A percentile compares a stretch with the other conserved stretches of the same genome.
Evolutionary conservation across 2,797 vertebrate species (phyloP).

Genomic region (Sebastes wilsoni): DNA sequence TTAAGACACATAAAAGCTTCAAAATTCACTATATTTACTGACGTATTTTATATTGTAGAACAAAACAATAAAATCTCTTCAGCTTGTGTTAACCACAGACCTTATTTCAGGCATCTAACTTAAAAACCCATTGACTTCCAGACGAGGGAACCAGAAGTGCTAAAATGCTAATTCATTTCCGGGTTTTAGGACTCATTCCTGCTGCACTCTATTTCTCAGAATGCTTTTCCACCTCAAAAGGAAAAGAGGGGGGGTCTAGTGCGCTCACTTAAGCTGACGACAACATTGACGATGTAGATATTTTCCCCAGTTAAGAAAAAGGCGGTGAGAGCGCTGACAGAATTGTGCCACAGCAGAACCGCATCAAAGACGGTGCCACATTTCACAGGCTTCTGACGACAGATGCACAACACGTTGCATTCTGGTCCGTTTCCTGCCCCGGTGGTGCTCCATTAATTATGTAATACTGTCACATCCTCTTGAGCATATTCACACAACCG

Average conservation of each 20-base stretch:
- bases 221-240: background rate
- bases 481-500: background rate
- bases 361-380: background rate
- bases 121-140: background rate
- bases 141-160: background rate
- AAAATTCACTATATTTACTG: background rate
- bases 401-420: conserved; percentile 10
- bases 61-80: background rate
- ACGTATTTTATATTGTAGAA: background rate
- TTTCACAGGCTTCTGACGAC: background rate
- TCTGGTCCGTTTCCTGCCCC: conserved; percentile 13
- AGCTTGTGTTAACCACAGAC: background rate
- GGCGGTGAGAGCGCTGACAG: background rate
- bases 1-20: background rate
- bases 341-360: background rate
- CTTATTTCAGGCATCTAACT: background rate
- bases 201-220: background rate
- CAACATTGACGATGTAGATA: background rate
- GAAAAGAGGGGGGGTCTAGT: too few species aligned
- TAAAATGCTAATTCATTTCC: background rate
- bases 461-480: background rate
- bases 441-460: conserved; percentile 8
- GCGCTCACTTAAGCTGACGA: background rate
- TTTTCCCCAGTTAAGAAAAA: background rate
- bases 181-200: background rate